These are phyloP conservation scores for Monarcha castaneiventris DNA, from an alignment of 2,113 vertebrate species.

Conservation along the genomic window DNA sequence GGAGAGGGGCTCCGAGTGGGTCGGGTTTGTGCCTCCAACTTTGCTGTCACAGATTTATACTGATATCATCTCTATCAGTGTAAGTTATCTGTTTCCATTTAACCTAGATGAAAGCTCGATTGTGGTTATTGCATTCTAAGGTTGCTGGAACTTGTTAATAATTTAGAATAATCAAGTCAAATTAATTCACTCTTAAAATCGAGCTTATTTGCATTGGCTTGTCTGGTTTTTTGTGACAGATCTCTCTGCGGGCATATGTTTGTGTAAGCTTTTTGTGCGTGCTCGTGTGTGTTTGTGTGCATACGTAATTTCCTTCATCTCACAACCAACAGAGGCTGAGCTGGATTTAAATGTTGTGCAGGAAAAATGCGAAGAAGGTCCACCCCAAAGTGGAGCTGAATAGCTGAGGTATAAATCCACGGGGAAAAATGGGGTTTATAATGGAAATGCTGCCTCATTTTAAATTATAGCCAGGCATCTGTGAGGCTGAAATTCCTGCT, in stretches of 20 bases:
- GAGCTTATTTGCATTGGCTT: slow-evolving; percentile 35
- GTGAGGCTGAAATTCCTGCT: slow-evolving; percentile 23
- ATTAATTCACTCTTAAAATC: slow-evolving; percentile 19
- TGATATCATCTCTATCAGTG: not conserved
- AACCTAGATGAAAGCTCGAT: not conserved
- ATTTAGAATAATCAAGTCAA: slow-evolving; percentile 36
- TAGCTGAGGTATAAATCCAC: slow-evolving; percentile 30
- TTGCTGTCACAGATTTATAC: not conserved
- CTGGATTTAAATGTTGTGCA: not conserved
- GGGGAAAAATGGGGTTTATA: not conserved
- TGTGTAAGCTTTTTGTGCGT: slow-evolving; percentile 18
- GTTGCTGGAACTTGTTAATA: slow-evolving; percentile 53
- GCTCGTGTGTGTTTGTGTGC: slow-evolving; percentile 4
- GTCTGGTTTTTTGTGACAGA: not conserved
- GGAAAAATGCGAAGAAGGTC: not conserved
- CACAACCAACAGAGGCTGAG: not conserved
- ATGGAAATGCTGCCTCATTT: slow-evolving; percentile 9
- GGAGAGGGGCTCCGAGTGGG: not conserved
- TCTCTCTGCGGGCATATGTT: not conserved
- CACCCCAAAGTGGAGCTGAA: not conserved
- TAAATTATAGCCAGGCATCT: slow-evolving; percentile 18
- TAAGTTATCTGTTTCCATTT: not conserved
- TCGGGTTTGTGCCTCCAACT: not conserved
- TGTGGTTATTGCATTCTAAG: not conserved
- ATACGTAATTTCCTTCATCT: slow-evolving; percentile 32